These are phyloP conservation scores for Drosophila fungiperda DNA, from an alignment of 2,888 invertebrate species.

Conservation along the genomic window DNA sequence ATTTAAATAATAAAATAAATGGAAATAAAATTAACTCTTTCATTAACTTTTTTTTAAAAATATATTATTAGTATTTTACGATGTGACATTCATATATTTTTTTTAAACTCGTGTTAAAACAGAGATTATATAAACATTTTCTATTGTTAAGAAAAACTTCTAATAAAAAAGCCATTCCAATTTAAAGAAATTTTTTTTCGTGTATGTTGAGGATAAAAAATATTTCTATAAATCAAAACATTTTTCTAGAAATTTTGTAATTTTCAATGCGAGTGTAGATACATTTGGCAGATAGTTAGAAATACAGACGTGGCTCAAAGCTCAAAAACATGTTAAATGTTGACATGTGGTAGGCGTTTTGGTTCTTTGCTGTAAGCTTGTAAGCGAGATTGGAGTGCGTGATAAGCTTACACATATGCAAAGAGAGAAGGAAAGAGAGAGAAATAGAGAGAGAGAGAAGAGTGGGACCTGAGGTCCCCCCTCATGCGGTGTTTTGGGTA, in stretches of 20 bases:
- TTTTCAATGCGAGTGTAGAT: conserved; percentile 22
- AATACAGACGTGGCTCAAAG: conserved; percentile 52
- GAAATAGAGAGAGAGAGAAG: no score
- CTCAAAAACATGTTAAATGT: conserved; percentile 74
- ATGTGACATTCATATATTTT: no score
- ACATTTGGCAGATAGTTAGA: conserved; percentile 36
- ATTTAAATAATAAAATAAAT: background rate
- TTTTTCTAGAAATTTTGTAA: background rate
- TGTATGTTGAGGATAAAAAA: no score
- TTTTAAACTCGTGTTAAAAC: no score
- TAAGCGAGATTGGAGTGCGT: conserved; percentile 66
- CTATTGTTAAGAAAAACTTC: no score
- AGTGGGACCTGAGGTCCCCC: background rate
- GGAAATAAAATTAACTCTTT: background rate
- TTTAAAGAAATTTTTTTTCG: no score
- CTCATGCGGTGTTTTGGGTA: background rate
- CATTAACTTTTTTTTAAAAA: background rate
- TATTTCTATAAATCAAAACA: background rate
- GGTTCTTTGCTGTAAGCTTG: conserved; percentile 38
- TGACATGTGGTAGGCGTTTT: conserved; percentile 71
- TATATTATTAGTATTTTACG: no score
- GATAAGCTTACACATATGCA: conserved; percentile 49
- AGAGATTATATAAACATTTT: background rate
- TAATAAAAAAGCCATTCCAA: no score
- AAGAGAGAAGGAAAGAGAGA: background rate